Conservation (phyloP, 2,888 invertebrate species). For the Tyria jacobaeae region DNA sequence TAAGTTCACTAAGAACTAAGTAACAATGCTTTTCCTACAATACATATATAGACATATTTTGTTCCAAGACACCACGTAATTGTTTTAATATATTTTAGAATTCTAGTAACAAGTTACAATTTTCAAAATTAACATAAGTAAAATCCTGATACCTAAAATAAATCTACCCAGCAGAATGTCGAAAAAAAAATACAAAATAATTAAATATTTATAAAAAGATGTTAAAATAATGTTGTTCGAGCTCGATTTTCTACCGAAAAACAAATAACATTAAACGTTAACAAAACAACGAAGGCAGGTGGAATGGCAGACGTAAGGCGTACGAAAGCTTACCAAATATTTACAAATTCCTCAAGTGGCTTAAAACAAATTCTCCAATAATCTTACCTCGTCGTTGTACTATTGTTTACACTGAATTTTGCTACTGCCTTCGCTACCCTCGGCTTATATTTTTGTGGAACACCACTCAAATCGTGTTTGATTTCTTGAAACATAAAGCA, state of each 20-base stretch:
- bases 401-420: conserved; percentile 80
- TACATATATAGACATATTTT: not conserved
- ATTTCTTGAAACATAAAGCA: conserved; percentile 82
- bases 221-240: conserved; percentile 48
- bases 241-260: conserved; percentile 54
- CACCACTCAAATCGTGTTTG: conserved; percentile 82
- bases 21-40: not conserved
- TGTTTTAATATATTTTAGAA: not conserved
- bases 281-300: conserved; percentile 67
- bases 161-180: conserved; percentile 19
- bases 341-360: conserved; percentile 82
- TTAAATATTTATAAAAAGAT: conserved; percentile 41
- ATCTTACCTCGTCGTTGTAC: conserved; percentile 78
- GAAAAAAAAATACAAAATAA: conserved; percentile 26
- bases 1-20: no score
- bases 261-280: conserved; percentile 74
- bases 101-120: conserved; percentile 11
- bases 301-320: conserved; percentile 66
- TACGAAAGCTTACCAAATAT: conserved; percentile 83
- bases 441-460: conserved; percentile 76
- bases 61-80: not conserved
- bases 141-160: conserved; percentile 23
- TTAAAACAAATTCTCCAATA: conserved; percentile 85
- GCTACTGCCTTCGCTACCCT: conserved; percentile 68
- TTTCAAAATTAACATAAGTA: conserved; percentile 16